A percentile compares a stretch with the other conserved stretches of the same genome.
These are phyloP conservation scores for Heteronetta atricapilla DNA, from an alignment of 2,113 vertebrate species.

Conservation along the genomic window DNA sequence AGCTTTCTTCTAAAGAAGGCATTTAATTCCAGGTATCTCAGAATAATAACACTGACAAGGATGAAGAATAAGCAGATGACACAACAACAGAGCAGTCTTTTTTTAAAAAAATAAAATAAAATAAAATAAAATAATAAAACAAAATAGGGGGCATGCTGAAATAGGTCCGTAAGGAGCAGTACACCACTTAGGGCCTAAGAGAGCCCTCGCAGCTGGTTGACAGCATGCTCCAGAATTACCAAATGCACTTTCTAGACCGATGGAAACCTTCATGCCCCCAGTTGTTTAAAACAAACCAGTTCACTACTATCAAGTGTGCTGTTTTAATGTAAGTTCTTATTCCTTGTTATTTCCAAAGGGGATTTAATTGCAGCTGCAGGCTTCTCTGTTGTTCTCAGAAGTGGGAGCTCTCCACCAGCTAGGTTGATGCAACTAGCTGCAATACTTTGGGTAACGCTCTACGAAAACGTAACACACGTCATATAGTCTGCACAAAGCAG, in stretches of 20 bases:
- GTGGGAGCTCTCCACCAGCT: not conserved
- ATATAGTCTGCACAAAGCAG: accelerated
- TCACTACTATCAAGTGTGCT: not conserved
- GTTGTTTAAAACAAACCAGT: not conserved
- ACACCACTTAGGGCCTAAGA: not conserved
- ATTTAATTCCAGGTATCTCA: not conserved
- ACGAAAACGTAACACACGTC: not conserved
- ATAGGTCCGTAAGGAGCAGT: not conserved
- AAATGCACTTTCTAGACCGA: not conserved
- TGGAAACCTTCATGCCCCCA: not conserved
- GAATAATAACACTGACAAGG: not conserved
- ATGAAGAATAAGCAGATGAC: not conserved
- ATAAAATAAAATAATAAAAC: too few relatives aligned
- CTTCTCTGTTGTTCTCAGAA: not conserved
- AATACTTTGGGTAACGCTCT: not conserved
- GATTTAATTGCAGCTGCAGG: not conserved
- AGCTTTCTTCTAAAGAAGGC: not conserved
- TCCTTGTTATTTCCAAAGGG: not conserved
- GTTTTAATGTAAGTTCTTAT: not conserved
- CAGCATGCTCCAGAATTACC: not conserved
- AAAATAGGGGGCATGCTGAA: not conserved
- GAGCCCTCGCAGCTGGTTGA: not conserved
- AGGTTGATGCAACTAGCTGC: not conserved
- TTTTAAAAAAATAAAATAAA: not conserved
- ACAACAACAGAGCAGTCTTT: not conserved